phyloP scores from a whole-genome alignment of 53 echinoderm and acorn worm species.

The Zoroaster sp. region DNA sequence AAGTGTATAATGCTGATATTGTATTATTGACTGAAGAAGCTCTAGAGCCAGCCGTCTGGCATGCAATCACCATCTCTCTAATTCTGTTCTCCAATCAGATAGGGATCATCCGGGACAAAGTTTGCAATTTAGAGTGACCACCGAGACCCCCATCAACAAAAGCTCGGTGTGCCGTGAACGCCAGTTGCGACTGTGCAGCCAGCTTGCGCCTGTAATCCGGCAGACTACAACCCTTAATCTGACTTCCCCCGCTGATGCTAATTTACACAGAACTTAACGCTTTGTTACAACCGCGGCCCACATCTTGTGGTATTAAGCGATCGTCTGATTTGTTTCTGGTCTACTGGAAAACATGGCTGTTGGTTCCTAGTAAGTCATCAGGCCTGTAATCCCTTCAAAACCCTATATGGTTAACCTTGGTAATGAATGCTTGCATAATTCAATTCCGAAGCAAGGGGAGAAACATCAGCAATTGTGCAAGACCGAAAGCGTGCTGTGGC shows the following conservation, averaged over 20 bases:
- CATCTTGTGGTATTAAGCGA: conserved; percentile 31
- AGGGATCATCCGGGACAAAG: conserved; percentile 30
- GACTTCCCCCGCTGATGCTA: conserved; percentile 7
- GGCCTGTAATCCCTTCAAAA: conserved; percentile 7
- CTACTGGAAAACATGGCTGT: not conserved
- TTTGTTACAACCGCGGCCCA: conserved; percentile 37
- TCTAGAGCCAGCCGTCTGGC: not conserved
- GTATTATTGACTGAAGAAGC: not conserved
- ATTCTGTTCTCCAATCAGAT: not conserved
- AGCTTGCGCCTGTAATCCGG: not conserved
- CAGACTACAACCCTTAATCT: conserved; percentile 1
- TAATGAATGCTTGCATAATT: conserved; percentile 43
- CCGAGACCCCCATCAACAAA: not conserved
- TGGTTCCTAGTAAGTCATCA: not conserved
- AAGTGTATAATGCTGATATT: not conserved
- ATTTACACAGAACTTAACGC: conserved; percentile 49
- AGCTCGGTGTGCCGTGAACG: not conserved
- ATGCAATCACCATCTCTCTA: not conserved
- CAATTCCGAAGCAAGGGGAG: conserved; percentile 10
- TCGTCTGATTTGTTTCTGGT: conserved; percentile 33
- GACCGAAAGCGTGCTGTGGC: not conserved
- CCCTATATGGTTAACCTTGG: conserved; percentile 32
- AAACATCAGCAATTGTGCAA: conserved; percentile 6
- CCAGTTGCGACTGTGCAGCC: not conserved
- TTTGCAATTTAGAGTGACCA: conserved; percentile 7